Evolutionary conservation across 2,113 vertebrate genomes (phyloP), one percentile per base, ranked within the genome.

Genomic region (Crotophaga sulcirostris): DNA sequence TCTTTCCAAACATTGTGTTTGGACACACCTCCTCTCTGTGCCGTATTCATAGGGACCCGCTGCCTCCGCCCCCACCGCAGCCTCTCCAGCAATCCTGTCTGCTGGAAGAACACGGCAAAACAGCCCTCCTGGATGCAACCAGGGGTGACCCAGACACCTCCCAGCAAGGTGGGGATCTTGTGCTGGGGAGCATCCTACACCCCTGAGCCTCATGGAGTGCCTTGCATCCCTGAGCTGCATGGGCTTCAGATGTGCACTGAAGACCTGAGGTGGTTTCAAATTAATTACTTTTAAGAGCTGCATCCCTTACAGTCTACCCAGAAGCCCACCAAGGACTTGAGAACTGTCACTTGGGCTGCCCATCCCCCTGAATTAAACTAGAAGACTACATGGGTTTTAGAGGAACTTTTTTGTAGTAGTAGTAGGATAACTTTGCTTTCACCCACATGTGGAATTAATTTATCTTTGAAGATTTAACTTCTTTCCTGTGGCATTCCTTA

Each of bases 381-480:
- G 74, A 18, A 89, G 20, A 34, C 56, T 77, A 26, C 58, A 3
- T 38, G 66, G 36, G 4, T 76, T 89, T 63, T 16, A 87, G 69
- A 78, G 63, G 60, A 84, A 70, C 76, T 77, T 84, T 36, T 95
- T 96, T 97, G 82, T 92, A 85, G 77, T 45, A 84, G 69, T 82
- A 79, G 88, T 51, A 58, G 87, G 66, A 95, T 96, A 97, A 98
- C 96, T 97, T 97, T 81, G 97, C 97, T 97, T 98, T 98, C 97
- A 97, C 98, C 96, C 98, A 96, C 98, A 98, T 98, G 97, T 98
- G 98, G 98, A 98, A 97, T 95, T 97, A 96, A 98, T 98, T 98
- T 98, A 96, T 98, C 84, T 91, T 96, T 96, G 89, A 94, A 95
- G 97, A 97, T 97, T 96, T 97, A 85, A 78, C 98, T 97, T 96